Evolutionary conservation across 2,113 vertebrate genomes (phyloP), one percentile per base, ranked within the genome.

Genomic region (Aleadryas rufinucha): DNA sequence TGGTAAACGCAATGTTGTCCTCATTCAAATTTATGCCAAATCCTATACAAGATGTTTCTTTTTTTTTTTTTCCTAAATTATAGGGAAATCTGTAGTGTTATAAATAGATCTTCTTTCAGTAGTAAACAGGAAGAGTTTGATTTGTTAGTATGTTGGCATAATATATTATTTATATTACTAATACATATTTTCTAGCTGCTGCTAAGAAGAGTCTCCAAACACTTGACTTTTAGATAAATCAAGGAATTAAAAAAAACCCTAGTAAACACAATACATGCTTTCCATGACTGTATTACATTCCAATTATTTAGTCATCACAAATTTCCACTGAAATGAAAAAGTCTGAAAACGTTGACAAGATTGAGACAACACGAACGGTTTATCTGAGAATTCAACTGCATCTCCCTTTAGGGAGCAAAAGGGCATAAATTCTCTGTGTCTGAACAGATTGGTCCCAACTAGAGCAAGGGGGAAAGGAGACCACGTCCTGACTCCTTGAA

Each of bases 131-230:
- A 91, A 87, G 56, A 44, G 18, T 35, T 94, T 93, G 47, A 93
- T 96, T 83, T 95, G 47, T 81, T 92, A 83, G 37, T 78, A 24
- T 56, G 68, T 78, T 94, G 76, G 79, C 68, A 92, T 82, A 91
- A 91, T 56, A 27, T 35, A 74, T 80, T 94, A 87, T 89, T 91
- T 78, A 53, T 59, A 24, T 83, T 80, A 83, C 39, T 30, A 85
- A 88, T 56, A 65, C 16, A 70, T 64, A n/a, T 92, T 84, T 88
- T 83, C 52, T 88, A 90, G 56, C 24, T 93, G 42, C 59, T 86
- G 50, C 52, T 81, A 80, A 61, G 57, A 74, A 39, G 31, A 59
- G 10, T 70, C 71, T 92, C 35, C 22, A 80, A 94, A 91, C 42
- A 86, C 57, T 72, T 69, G 65, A 87, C 18, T 90, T 84, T 77